A percentile compares a stretch with the other conserved stretches of the same genome.
These are phyloP conservation scores for Julus scanicus DNA, from an alignment of 2,888 invertebrate species.

Conservation along the genomic window DNA sequence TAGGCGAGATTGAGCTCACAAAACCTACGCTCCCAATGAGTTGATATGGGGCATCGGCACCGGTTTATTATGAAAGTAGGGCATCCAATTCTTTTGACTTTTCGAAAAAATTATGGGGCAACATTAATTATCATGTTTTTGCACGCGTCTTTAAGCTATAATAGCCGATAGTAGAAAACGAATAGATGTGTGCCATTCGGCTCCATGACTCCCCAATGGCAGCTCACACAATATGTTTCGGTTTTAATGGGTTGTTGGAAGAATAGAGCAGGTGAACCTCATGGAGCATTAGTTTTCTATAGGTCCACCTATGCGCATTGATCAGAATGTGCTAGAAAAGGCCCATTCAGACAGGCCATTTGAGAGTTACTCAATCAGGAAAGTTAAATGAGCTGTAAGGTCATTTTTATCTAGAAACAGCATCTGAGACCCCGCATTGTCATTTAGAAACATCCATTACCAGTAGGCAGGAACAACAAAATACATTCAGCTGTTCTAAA, in stretches of 20 bases:
- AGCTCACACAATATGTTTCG: background rate
- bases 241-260: slow-evolving; percentile 14
- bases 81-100: background rate
- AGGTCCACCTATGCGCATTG: slow-evolving; percentile 21
- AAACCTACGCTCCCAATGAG: background rate
- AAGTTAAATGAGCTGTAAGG: slow-evolving; percentile 48
- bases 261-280: slow-evolving; percentile 32
- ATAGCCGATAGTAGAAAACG: background rate
- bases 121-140: slow-evolving; percentile 29
- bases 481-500: background rate
- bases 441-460: slow-evolving; percentile 11
- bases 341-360: slow-evolving; percentile 36
- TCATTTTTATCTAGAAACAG: slow-evolving; percentile 33
- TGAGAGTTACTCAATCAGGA: slow-evolving; percentile 39
- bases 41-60: background rate
- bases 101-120: slow-evolving; percentile 15
- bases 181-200: slow-evolving; percentile 31
- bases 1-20: background rate
- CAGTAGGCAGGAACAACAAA: background rate
- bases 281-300: background rate
- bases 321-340: slow-evolving; percentile 14
- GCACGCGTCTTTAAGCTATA: background rate
- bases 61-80: background rate
- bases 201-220: slow-evolving; percentile 12
- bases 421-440: background rate